Evolutionary conservation across 2,113 vertebrate genomes (phyloP).

Genomic region (Picathartes gymnocephalus): DNA sequence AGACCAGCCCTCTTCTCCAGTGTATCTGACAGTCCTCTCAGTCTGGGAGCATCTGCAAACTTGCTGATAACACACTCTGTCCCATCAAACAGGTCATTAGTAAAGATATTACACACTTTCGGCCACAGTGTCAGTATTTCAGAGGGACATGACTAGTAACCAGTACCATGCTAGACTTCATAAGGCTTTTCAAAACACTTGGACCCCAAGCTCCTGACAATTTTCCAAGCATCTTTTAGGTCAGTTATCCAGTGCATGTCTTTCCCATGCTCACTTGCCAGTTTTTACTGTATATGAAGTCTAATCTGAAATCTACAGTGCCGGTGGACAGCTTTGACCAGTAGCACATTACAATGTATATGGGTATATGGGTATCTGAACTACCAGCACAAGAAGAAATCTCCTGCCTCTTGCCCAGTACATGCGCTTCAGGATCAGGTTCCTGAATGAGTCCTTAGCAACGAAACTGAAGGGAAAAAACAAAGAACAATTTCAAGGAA

Average conservation of each 20-base stretch:
- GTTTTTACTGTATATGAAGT: neutral
- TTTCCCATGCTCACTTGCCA: neutral
- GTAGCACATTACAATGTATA: neutral
- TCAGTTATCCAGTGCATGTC: neutral
- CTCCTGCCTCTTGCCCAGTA: neutral
- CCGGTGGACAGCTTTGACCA: fast-evolving
- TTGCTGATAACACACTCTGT: neutral
- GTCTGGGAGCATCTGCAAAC: neutral
- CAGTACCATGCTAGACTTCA: neutral
- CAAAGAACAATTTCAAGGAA: neutral
- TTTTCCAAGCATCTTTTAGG: neutral
- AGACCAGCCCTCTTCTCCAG: neutral
- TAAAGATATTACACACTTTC: neutral
- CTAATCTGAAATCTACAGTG: neutral
- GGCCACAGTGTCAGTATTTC: neutral
- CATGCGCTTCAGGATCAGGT: neutral
- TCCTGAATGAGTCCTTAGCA: neutral
- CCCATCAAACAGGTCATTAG: neutral
- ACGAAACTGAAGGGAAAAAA: neutral
- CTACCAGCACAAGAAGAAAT: neutral
- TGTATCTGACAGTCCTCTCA: fast-evolving
- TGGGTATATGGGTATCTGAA: neutral
- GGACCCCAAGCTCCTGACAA: neutral
- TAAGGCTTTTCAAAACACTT: neutral
- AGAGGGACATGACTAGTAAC: neutral